Base-by-base conservation (phyloP, 2,888 invertebrate species). In the Trichogramma evanescens region DNA sequence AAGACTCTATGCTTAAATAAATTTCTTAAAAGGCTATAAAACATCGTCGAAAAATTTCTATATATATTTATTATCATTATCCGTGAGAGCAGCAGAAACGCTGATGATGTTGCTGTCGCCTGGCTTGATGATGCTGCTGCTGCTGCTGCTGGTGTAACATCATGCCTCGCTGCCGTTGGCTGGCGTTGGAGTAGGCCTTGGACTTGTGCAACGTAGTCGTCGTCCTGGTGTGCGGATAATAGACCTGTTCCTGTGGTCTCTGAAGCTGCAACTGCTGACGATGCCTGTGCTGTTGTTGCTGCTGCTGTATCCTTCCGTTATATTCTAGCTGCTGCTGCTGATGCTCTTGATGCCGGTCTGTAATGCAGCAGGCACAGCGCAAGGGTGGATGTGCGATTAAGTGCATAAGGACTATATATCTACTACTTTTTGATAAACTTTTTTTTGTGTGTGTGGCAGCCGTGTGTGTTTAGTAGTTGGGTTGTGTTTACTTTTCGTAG, bases 181-280 rank as follows among this genome's bases (percentile, higher is more conserved):
- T 42, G 39, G n/a, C n/a, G 52, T 56, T 56, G 6, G 42, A 3
- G 26, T 26, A 26, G 26, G 26, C 26, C 26, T 26, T 26, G 26
- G 26, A 26, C 26, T 26, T 26, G 26, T 26, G 26, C 26, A 26
- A 26, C 26, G 26, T 26, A 26, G 26, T 26, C 26, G 26, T 26
- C 26, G 26, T 26, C 26, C 26, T 26, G 26, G 26, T 45, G n/a
- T 45, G 50, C 0, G 62, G 62, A 26, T 64, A 64, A 48, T 64
- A 64, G 10, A 64, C 51, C 40, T 59, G 62, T 4, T 62, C 62
- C 0, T 53, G 43, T 3, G 62, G 62, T 40, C 64, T 55, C 13
- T 59, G 62, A 1, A 63, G 45, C 10, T 63, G 63, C 38, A 48
- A 46, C 26, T 59, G 58, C 2, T 52, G 63, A 7, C 54, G 56